Evolutionary conservation across 2,888 invertebrate species (phyloP), one percentile per base, ranked within the genome.

Genomic region (Argyresthia goedartella): DNA sequence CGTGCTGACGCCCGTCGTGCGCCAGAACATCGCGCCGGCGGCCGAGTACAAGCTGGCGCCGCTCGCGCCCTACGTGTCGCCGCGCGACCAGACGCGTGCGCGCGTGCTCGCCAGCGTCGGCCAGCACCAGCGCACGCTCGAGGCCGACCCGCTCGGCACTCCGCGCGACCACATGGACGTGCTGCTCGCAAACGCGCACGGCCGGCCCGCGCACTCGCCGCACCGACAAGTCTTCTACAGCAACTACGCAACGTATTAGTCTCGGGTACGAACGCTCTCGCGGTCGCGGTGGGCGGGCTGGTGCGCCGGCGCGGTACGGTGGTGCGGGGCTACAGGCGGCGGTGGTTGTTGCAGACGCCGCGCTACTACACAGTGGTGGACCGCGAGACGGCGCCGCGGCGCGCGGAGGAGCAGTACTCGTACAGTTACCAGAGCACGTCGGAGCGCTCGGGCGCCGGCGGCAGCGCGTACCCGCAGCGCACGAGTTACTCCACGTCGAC

Each of bases 331-430:
- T 67, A 66, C 79, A 74, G 71, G 75, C 78, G 74, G 71, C 75
- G 75, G 71, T n/a, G n/a, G n/a, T n/a, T 73, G 87, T 88, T 90
- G 85, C 91, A 95, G 95, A 95, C 92, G 88, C 95, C 92, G 87
- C 94, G 95, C 69, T 93, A 95, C 81, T 93, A 94, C 89, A 94
- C 94, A 89, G 91, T 94, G 87, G 93, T 94, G 79, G 91, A 91
- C 81, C 93, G 94, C 76, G 90, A 92, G 66, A 91, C 91, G 57
- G 89, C 91, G 68, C 88, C 89, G 65, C 88, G 90, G 54, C 89
- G 90, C 74, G 91, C 92, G 64, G 93, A 94, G 78, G 90, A 93
- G 88, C 93, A 94, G 88, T 95, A 95, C 89, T 93, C 93, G 65
- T 95, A 94, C 89, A 91, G 93, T 61, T 94, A 94, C 89, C 86